Conservation (phyloP, 2,797 vertebrate species). For the Rhabdophis nuchalis region DNA sequence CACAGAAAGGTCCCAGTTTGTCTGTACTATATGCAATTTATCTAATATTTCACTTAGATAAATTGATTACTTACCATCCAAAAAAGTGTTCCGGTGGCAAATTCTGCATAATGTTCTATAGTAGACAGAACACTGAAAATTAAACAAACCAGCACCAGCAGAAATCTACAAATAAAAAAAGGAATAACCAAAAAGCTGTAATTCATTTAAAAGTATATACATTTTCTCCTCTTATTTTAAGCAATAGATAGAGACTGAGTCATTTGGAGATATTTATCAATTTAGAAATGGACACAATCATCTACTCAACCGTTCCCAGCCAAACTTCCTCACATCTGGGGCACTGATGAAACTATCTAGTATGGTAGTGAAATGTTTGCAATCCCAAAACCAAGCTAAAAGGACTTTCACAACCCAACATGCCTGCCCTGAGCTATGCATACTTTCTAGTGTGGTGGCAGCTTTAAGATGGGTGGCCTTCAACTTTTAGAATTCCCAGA, state of each 20-base stretch:
- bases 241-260: too few species aligned
- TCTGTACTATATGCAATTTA: not conserved
- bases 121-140: slow-evolving; percentile 91
- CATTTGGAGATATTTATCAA: too few species aligned
- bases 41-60: not conserved
- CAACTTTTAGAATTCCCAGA: too few species aligned
- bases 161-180: slow-evolving; percentile 70
- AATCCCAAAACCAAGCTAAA: not conserved
- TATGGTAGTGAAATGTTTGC: not conserved
- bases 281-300: not conserved
- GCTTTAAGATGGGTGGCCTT: too few species aligned
- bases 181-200: not conserved
- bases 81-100: slow-evolving; percentile 84
- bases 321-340: not conserved
- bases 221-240: not conserved
- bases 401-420: not conserved
- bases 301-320: not conserved
- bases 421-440: not conserved
- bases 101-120: slow-evolving; percentile 85
- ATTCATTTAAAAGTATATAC: not conserved
- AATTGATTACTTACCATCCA: slow-evolving; percentile 84
- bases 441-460: not conserved
- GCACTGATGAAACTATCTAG: not conserved
- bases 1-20: not conserved
- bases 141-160: slow-evolving; percentile 87